Evolutionary conservation across 2,888 invertebrate species (phyloP), one percentile per base, ranked within the genome.

Genomic region (Coremacera marginata): DNA sequence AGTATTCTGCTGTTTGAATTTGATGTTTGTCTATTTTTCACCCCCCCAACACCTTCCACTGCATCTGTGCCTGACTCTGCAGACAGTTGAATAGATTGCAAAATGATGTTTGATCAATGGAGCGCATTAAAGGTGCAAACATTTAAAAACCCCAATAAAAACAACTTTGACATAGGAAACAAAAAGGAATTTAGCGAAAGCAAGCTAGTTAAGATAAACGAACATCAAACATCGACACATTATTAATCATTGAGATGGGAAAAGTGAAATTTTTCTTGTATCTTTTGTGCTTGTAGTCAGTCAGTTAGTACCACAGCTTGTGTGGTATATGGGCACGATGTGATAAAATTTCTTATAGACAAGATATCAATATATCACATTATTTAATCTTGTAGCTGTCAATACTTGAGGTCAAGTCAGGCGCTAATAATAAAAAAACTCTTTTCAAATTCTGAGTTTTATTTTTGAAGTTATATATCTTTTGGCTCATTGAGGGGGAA

Each of bases 71-170:
- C 31, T 74, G 34, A n/a, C 31, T 16, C 22, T 67, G 9, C 1
- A 62, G 9, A 62, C 9, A 22, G 52, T 31, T 19, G 31, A 2
- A 25, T 60, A 62, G 14, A 37, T 25, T 27, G 25, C 8, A 62
- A 44, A 72, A 62, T 62, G 16, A 63, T 73, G 63, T 73, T 65
- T 63, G 65, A 73, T 73, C 73, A 73, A 65, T 49, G 65, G 19
- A 63, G 65, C 73, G 63, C 49, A 49, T 73, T 65, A 52, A 67
- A 67, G 37, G 65, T 55, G 55, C 67, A 52, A 67, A 52, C 65
- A 52, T 72, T 72, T 72, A 31, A 57, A n/a, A 55, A n/a, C n/a
- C n/a, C n/a, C n/a, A n/a, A n/a, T n/a, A 25, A 25, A 52, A 70
- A 19, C n/a, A 31, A 14, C 14, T 7, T 22, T 4, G 9, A 68